Conservation (phyloP, 2,113 vertebrate genomes). For the Mustela nigripes region DNA sequence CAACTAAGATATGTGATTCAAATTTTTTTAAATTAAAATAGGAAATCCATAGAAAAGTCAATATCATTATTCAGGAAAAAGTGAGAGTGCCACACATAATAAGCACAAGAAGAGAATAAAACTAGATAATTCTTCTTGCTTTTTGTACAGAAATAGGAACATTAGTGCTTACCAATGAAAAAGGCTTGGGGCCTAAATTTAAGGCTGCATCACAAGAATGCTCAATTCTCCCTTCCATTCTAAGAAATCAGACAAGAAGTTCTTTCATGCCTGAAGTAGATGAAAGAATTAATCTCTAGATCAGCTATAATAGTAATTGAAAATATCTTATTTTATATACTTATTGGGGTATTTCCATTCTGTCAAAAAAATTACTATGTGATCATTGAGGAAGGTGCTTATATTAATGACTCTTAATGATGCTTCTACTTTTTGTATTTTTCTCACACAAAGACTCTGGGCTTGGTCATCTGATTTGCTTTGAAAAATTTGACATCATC, state of each 20-base stretch:
- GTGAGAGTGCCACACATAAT: neutral
- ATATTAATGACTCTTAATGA: neutral
- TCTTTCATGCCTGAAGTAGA: neutral
- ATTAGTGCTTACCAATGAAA: slow-evolving; percentile 15
- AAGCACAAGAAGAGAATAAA: neutral
- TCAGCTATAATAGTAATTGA: neutral
- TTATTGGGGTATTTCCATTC: neutral
- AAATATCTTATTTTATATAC: neutral
- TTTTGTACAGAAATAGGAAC: slow-evolving; percentile 14
- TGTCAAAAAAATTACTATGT: neutral
- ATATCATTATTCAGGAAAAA: slow-evolving; percentile 55
- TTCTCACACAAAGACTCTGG: neutral
- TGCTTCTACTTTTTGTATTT: neutral
- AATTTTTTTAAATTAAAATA: slow-evolving; percentile 69
- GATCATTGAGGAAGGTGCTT: neutral
- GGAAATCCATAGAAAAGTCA: slow-evolving; percentile 63
- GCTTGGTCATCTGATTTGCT: neutral
- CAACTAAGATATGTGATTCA: slow-evolving; percentile 42
- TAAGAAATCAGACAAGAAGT: slow-evolving; percentile 35
- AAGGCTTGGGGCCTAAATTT: neutral
- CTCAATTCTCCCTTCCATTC: neutral
- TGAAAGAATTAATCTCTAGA: neutral
- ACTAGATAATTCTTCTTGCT: neutral
- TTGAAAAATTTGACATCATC: neutral
- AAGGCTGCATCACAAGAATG: neutral